Conservation (phyloP, 2,888 invertebrate genomes). For the Bimastos eiseni region DNA sequence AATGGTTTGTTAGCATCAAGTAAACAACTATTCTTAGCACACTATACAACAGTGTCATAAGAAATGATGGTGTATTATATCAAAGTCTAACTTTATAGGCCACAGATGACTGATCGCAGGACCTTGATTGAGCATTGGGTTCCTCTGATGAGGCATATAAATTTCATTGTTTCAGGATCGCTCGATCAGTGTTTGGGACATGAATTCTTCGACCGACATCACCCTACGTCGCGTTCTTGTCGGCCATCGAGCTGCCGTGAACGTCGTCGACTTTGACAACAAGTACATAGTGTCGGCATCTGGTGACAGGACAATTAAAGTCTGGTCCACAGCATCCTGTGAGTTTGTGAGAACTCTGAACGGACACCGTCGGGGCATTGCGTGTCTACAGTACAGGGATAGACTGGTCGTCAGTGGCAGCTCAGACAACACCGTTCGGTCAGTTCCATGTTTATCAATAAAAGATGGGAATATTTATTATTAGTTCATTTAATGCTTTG, state of each 20-base stretch:
- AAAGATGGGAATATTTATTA: no score
- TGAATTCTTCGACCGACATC: conserved; percentile 92
- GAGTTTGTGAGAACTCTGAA: conserved; percentile 97
- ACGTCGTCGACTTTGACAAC: conserved; percentile 99
- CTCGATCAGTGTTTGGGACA: conserved; percentile 99
- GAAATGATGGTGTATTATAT: no score
- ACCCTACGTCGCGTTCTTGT: conserved; percentile 90
- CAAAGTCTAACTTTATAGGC: no score
- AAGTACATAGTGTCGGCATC: conserved; percentile 99
- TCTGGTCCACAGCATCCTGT: conserved; percentile 95
- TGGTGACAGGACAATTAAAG: conserved; percentile 97
- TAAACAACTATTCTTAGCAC: no score
- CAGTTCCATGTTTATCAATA: no score
- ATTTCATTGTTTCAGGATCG: conserved; percentile 65
- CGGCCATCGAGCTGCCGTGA: conserved; percentile 97
- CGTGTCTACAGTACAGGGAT: conserved; percentile 97
- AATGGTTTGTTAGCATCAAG: no score
- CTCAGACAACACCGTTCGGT: conserved; percentile 97
- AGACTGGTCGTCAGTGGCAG: conserved; percentile 96
- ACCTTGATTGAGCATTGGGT: no score
- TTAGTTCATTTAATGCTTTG: no score
- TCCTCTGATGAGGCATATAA: neutral
- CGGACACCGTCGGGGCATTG: conserved; percentile 98
- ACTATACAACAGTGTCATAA: no score
- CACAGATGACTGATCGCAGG: no score